Evolutionary conservation across 2,888 invertebrate species (phyloP).

Genomic region (Kryphioiulus occultus): DNA sequence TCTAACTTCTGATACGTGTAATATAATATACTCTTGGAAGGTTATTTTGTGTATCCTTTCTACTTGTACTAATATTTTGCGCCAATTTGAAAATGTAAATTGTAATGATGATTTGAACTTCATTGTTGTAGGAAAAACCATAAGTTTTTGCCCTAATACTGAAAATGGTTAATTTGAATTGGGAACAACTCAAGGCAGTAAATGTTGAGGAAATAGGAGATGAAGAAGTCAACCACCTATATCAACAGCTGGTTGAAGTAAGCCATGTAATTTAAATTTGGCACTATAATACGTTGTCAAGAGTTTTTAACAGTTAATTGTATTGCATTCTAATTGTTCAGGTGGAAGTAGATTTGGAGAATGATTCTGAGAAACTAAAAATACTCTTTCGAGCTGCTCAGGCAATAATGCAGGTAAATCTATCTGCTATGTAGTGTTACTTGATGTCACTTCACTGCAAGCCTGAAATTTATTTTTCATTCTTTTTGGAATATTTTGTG

Average conservation of each 20-base stretch:
- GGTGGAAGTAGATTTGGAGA: conserved; percentile 44
- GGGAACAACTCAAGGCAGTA: conserved; percentile 42
- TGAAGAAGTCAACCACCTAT: conserved; percentile 48
- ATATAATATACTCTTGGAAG: no score
- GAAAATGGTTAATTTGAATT: conserved; percentile 48
- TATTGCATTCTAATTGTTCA: neutral
- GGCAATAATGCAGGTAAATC: conserved; percentile 49
- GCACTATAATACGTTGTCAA: neutral
- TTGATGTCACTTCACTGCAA: conserved; percentile 2
- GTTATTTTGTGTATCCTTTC: no score
- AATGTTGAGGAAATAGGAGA: conserved; percentile 50
- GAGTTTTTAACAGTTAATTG: neutral
- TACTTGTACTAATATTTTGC: no score
- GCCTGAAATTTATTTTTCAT: no score
- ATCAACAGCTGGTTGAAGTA: conserved; percentile 47
- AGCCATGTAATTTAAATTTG: neutral
- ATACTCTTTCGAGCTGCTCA: conserved; percentile 44
- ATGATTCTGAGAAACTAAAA: conserved; percentile 41
- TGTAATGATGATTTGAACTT: no score
- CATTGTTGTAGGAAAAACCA: no score
- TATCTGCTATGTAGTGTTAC: neutral
- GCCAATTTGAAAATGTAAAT: no score
- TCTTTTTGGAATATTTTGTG: no score
- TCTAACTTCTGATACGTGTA: no score
- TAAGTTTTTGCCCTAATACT: neutral